Evolutionary conservation across 2,888 invertebrate species (phyloP), one percentile per base, ranked within the genome.

Genomic region (Alitta virens): DNA sequence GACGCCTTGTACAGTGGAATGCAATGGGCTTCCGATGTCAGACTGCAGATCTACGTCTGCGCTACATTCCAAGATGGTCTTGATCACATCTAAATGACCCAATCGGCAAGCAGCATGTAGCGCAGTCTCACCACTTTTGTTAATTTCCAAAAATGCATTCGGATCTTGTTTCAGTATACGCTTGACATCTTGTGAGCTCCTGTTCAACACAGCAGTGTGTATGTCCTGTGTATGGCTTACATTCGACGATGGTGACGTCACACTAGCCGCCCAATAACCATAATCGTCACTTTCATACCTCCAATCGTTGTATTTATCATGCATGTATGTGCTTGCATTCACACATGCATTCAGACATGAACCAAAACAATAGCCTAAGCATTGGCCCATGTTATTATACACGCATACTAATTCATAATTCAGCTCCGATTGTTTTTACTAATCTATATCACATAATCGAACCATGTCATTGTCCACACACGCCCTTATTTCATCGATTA

Each of bases 81-180:
- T 27, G 16, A 60, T 54, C 18, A 42, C 49, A 51, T 53, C 16
- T n/a, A 23, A 26, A 23, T 60, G 53, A 2, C 60, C 60, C 9
- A 60, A 43, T 23, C 53, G 52, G 38, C 60, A 60, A 26, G 60
- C 60, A 2, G 49, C 18, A 25, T 60, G 60, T 14, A 60, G 33
- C n/a, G 60, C 53, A 16, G 53, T 60, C 24, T 60, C 60, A 5
- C 54, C 42, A 43, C 40, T 38, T 23, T n/a, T 43, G 46, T 60
- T 60, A 16, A 60, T 43, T 24, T 42, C 54, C 12, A 27, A 16
- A 2, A 23, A 38, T 12, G 60, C 38, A 2, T 40, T 26, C 9
- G 53, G 53, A 16, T 60, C 52, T 21, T 60, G 53, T n/a, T 43
- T 18, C 1, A 54, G 23, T 18, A 60, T 53, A 7, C 60, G 5